Evolutionary conservation across 1,140 invertebrate genomes (phyloP), one percentile per base, ranked within the genome.

Genomic region (Mycetomoellerius zeteki): DNA sequence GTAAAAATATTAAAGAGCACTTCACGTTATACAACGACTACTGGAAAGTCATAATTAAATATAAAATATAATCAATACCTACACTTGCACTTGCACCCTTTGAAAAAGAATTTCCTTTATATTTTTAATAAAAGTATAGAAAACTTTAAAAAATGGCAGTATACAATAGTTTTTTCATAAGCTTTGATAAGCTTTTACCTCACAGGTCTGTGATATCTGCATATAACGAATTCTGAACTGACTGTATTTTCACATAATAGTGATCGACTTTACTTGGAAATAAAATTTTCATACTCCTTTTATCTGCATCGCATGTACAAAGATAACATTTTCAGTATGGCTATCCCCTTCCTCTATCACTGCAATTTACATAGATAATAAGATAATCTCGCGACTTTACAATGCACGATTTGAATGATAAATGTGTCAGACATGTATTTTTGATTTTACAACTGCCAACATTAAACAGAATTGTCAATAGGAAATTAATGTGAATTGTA

Each of bases 381-480:
- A 73, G 8, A 30, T 27, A 54, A 72, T 72, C 3, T 72, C 27
- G 24, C 7, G 52, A 33, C 30, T 73, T 54, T 27, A 47, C 16
- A 21, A 27, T 1, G 8, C 0, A 7, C 50, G n/a, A 3, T 21
- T 8, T n/a, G 19, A 14, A 5, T 16, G 16, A 1, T 10, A 21
- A 6, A 33, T 6, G n/a, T 43, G 37, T 43, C 8, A 43, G 37
- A 43, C 21, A 33, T 21, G 19, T 2, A 14, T 56, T 21, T 56
- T 10, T 27, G 19, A 19, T 52, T 50, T 5, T n/a, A 47, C 16
- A 21, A 16, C 8, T 62, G 14, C 19, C 10, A 10, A 60, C 21
- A 19, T 78, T 78, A 78, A 78, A 78, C 37, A n/a, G 58, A 78
- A 78, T 78, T 64, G 24, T 64, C 14, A 19, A 78, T 78, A 19